phyloP scores from a whole-genome alignment of 2,888 invertebrate genomes.

The Rhagonycha fulva region DNA sequence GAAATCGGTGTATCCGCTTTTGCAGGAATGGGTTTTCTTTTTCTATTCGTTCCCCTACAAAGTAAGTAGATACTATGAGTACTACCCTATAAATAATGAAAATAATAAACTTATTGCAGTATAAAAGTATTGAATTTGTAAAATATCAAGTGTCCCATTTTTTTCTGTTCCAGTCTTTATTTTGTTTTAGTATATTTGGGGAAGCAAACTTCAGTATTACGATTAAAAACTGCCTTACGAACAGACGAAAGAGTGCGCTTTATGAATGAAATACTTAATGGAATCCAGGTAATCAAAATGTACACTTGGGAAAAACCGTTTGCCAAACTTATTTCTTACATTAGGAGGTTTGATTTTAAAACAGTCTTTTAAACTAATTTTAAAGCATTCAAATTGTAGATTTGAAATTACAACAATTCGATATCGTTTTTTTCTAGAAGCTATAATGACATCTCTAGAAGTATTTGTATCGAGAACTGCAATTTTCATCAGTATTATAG shows the following conservation, averaged over 20 bases:
- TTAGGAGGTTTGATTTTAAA: constrained; percentile 61
- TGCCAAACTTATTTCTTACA: constrained; percentile 76
- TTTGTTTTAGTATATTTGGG: constrained; percentile 50
- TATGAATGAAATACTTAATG: constrained; percentile 75
- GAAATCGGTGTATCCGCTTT: constrained; percentile 55
- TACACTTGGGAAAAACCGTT: constrained; percentile 96
- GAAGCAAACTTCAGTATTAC: constrained; percentile 49
- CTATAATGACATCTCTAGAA: constrained; percentile 79
- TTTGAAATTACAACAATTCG: constrained; percentile 75
- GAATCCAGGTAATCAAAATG: constrained; percentile 92
- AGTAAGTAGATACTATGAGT: too few relatives aligned
- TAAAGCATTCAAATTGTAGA: constrained; percentile 52
- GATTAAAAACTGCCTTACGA: constrained; percentile 61
- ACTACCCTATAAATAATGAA: too few relatives aligned
- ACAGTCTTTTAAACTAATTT: not conserved
- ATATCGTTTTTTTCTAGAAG: constrained; percentile 74
- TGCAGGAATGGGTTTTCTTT: constrained; percentile 55
- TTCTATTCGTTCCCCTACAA: constrained; percentile 51
- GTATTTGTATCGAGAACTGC: constrained; percentile 88
- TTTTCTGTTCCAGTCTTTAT: too few relatives aligned
- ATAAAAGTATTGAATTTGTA: too few relatives aligned
- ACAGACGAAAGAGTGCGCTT: constrained; percentile 70
- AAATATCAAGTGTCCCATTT: too few relatives aligned
- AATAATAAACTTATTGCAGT: too few relatives aligned
- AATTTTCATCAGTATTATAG: constrained; percentile 81